Base-by-base conservation (phyloP, 2,888 invertebrate species). In the Eupithecia centaureata region DNA sequence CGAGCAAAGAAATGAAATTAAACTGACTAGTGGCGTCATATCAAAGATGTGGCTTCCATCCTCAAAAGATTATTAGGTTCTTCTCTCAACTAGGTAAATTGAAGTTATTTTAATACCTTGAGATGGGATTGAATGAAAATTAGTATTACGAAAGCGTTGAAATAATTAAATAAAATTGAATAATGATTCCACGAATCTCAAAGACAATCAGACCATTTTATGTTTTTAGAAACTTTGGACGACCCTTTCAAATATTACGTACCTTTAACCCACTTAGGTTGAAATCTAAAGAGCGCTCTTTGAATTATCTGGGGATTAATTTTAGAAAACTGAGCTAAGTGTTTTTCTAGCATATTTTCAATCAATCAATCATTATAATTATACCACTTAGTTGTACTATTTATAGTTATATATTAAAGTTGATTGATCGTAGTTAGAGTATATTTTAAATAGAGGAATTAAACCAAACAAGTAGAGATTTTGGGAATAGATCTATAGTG, bases 1-100 rank as follows among this genome's bases (percentile, higher is more conserved):
- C 61, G 61, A 73, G 69, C 63, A 61, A 67, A 59, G 66, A 68
- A 65, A 62, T 57, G 65, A 62, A 63, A 60, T 67, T 61, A 73
- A 56, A 56, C 56, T 30, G 28, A 56, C 27, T 52, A 15, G 27
- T 15, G 52, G 7, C 27, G 52, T 52, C 27, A 7, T 27, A 2
- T 52, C 52, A 51, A 8, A 8, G 2, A 18, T 18, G 42, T 18
- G 18, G 18, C n/a, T 18, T n/a, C 18, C 42, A 5, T 8, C 18
- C 51, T 51, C 13, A 51, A 25, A 25, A 51, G 25, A 51, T 25
- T 22, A 51, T 25, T 22, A 47, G 25, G 22, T 25, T 22, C 5
- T 13, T 18, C n/a, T 25, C 7, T 5, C 25, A 13, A 22, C 15
- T 15, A 27, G 13, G 5, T 52, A 8, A 2, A 18, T 18, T 42